These are phyloP conservation scores for Gouania willdenowi DNA, from an alignment of 2,797 vertebrate genomes.

Conservation along the genomic window DNA sequence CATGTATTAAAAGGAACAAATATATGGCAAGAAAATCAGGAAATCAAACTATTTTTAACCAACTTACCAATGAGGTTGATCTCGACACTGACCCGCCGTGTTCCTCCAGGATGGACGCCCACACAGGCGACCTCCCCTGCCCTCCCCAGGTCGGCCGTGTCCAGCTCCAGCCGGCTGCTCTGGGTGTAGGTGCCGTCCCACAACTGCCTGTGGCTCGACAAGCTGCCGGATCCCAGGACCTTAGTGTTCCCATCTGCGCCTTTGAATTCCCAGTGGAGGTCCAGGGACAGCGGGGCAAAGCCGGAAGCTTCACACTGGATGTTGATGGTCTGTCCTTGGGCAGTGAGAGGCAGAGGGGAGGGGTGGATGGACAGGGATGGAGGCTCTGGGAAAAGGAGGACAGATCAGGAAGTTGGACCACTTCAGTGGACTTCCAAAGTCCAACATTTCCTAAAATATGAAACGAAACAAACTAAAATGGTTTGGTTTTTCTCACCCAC, in stretches of 20 bases:
- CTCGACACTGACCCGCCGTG: constrained; percentile 38
- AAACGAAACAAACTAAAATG: no score
- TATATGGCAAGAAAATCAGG: no score
- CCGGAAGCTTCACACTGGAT: constrained; percentile 77
- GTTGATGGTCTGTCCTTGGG: constrained; percentile 60
- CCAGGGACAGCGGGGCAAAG: constrained; percentile 76
- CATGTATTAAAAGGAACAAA: no score
- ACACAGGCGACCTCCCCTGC: constrained; percentile 74
- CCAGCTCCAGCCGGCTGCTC: constrained; percentile 60
- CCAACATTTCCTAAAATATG: no score
- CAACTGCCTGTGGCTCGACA: constrained; percentile 73
- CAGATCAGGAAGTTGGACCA: no score
- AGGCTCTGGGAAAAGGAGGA: constrained; percentile 55
- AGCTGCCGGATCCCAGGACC: constrained; percentile 49
- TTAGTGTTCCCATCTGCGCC: constrained; percentile 43
- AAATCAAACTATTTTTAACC: background rate
- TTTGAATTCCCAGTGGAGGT: constrained; percentile 76
- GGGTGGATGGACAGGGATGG: constrained; percentile 78
- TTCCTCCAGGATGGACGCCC: constrained; percentile 65
- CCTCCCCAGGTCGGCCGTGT: constrained; percentile 59
- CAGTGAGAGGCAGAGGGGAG: constrained; percentile 65
- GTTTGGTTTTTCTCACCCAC: constrained; percentile 67
- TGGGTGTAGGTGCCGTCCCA: constrained; percentile 79
- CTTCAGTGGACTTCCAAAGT: no score
- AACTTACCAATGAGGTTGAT: constrained; percentile 76